Evolutionary conservation across 2,888 invertebrate species (phyloP), one percentile per base, ranked within the genome.

Genomic region (Julus scanicus): DNA sequence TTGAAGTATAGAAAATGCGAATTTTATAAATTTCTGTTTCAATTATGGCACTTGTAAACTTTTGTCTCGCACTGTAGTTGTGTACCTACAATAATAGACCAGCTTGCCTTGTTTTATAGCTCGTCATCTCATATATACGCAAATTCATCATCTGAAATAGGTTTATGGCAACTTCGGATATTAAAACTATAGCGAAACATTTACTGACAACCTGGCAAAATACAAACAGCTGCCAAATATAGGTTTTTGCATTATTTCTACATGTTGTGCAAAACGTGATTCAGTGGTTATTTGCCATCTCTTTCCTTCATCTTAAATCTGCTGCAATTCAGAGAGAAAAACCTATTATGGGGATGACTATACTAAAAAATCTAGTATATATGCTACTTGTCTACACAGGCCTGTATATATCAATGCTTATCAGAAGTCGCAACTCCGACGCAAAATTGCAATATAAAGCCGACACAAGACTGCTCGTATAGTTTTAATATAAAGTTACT

Each of bases 311-410:
- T 29, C 71, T 29, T 29, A 29, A 29, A 6, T n/a, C 8, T 6
- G 29, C 71, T 71, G 20, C 71, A 71, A 71, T 71, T 71, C 71
- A 29, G 71, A 71, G 71, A 71, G n/a, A n/a, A n/a, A 71, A 71
- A 71, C 20, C 71, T 29, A 71, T 29, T 71, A 71, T n/a, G 11
- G 29, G 71, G 71, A 71, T 71, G 71, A 71, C 71, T 29, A 71
- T 49, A 13, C 71, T 71, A 71, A 71, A 71, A 49, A 29, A 71
- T 29, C 20, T 1, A 11, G 29, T 71, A 11, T 71, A 71, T 29
- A n/a, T n/a, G n/a, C n/a, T n/a, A 71, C 11, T 11, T 11, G 11
- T 9, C 11, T 11, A 71, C 29, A 71, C 29, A 8, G 8, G 49
- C 13, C 8, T 49, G 71, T 71, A 29, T 71, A 71, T 71, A 71